Evolutionary conservation across 2,797 vertebrate genomes (phyloP).

Genomic region (Somateria mollissima): DNA sequence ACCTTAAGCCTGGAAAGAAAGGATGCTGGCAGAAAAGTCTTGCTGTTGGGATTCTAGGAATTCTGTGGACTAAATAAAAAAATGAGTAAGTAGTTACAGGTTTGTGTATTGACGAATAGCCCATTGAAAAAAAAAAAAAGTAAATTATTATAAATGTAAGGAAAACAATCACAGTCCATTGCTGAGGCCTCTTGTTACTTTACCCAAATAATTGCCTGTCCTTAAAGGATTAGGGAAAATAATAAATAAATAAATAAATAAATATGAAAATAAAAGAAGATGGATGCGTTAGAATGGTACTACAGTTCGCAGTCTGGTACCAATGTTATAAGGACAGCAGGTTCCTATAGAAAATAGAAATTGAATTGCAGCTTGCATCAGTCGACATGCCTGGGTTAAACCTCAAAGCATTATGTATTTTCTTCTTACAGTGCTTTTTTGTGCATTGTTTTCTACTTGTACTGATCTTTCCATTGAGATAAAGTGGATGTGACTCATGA

Average conservation of each 20-base stretch:
- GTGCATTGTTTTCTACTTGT: background rate
- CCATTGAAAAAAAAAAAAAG: background rate
- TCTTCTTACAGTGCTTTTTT: background rate
- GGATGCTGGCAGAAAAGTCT: background rate
- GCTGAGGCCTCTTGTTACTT: background rate
- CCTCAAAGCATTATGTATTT: background rate
- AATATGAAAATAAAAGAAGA: background rate
- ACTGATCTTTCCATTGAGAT: background rate
- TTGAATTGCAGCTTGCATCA: background rate
- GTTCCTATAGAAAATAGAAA: background rate
- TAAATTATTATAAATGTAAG: background rate
- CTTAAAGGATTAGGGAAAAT: background rate
- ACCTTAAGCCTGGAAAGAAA: background rate
- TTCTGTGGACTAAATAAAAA: background rate
- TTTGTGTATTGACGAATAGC: background rate
- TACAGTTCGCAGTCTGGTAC: background rate
- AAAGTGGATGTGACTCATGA: background rate
- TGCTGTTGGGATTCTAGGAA: background rate
- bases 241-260: no score
- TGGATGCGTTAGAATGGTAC: background rate
- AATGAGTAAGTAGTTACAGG: accelerated
- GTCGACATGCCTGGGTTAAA: background rate
- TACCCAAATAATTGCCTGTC: background rate
- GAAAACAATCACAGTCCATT: background rate
- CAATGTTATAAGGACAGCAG: background rate